Evolutionary conservation across 1,140 invertebrate genomes (phyloP).

Genomic region (Zaprionus ghesquierei): DNA sequence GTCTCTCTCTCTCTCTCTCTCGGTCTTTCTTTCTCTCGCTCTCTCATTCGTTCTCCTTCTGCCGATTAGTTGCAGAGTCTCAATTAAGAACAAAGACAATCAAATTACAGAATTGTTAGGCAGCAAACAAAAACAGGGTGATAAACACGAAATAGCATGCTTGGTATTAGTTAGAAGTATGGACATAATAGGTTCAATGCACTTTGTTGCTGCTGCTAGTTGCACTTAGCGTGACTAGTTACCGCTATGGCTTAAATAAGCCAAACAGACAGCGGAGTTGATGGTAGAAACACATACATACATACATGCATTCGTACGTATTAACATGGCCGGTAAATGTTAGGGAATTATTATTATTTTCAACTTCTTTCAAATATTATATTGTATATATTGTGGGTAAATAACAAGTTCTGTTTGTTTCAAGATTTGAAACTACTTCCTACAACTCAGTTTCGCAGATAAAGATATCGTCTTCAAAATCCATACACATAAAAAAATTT

Average conservation of each 20-base stretch:
- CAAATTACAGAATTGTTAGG: slow-evolving; percentile 44
- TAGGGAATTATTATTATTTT: neutral
- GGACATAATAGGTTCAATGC: slow-evolving; percentile 45
- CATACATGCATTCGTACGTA: neutral
- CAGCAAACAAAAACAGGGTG: slow-evolving; percentile 19
- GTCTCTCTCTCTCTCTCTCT: neutral
- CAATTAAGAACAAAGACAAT: slow-evolving; percentile 47
- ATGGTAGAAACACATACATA: neutral
- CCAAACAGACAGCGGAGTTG: neutral
- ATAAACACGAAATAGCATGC: slow-evolving; percentile 27
- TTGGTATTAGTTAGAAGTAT: slow-evolving; percentile 26
- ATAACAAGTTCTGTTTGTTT: neutral
- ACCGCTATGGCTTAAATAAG: slow-evolving; percentile 33
- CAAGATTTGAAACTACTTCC: neutral
- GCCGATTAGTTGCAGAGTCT: slow-evolving; percentile 47
- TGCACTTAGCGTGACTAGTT: slow-evolving; percentile 56
- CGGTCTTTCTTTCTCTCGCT: neutral
- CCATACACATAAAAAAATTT: neutral
- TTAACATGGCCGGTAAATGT: neutral
- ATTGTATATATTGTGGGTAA: too few relatives aligned
- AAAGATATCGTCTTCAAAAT: neutral
- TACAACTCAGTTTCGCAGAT: neutral
- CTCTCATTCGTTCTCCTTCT: slow-evolving; percentile 35
- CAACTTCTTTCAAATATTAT: neutral
- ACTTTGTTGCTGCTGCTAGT: slow-evolving; percentile 36